phyloP scores from a whole-genome alignment of 2,888 invertebrate genomes.

The Panzeria rudis region DNA sequence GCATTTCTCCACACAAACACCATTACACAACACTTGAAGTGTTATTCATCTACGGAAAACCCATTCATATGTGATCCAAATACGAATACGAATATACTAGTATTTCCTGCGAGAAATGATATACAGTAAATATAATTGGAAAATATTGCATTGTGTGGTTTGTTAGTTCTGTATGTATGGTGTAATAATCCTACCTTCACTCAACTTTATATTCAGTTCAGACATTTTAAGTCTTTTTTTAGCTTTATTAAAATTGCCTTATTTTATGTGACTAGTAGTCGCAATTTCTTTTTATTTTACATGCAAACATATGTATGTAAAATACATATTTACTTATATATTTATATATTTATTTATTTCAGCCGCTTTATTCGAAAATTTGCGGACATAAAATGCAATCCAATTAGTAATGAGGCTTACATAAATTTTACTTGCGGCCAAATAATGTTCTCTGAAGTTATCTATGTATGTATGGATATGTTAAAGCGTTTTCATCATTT shows the following conservation, averaged over 20 bases:
- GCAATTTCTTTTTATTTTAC: neutral
- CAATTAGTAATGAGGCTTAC: slow-evolving; percentile 75
- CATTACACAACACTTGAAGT: slow-evolving; percentile 9
- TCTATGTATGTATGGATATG: neutral
- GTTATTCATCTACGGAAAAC: slow-evolving; percentile 56
- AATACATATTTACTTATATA: slow-evolving; percentile 1
- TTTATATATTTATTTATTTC: slow-evolving; percentile 47
- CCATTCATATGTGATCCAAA: slow-evolving; percentile 68
- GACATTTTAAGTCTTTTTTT: slow-evolving; percentile 32
- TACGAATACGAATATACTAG: slow-evolving; percentile 30
- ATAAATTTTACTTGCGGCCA: slow-evolving; percentile 74
- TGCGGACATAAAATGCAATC: slow-evolving; percentile 74
- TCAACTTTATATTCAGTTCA: slow-evolving; percentile 54
- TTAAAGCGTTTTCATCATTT: neutral
- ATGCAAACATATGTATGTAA: no score
- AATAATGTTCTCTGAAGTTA: slow-evolving; percentile 61
- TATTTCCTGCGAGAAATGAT: slow-evolving; percentile 73
- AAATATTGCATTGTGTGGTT: slow-evolving; percentile 74
- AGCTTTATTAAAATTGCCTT: slow-evolving; percentile 44
- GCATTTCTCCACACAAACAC: neutral
- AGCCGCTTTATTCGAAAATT: slow-evolving; percentile 61
- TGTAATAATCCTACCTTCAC: slow-evolving; percentile 14
- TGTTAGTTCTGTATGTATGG: slow-evolving; percentile 19
- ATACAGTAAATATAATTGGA: slow-evolving; percentile 76
- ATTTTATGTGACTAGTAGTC: slow-evolving; percentile 21